Percentiles rank a stretch among this genome's conserved stretches.
Evolutionary conservation across 2,888 invertebrate genomes (phyloP).

Genomic region (Eulithis prunata): DNA sequence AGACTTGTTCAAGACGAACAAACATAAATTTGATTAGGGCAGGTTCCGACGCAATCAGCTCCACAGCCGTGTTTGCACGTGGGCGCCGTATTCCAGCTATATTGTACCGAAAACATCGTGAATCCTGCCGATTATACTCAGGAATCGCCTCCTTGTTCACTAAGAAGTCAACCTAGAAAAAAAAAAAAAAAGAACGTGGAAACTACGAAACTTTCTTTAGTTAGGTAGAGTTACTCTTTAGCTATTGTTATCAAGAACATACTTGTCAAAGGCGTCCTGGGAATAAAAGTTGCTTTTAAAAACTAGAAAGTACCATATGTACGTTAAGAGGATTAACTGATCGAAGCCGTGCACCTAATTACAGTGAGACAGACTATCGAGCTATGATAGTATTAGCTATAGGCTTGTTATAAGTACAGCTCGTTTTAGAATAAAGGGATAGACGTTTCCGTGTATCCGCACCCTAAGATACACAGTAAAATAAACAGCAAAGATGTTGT

Average conservation of each 20-base stretch:
- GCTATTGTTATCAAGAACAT: no score
- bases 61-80: slow-evolving; percentile 60
- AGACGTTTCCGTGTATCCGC: slow-evolving; percentile 13
- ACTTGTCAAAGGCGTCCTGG: no score
- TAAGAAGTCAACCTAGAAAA: not conserved
- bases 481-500: slow-evolving; percentile 27
- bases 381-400: not conserved
- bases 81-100: slow-evolving; percentile 26
- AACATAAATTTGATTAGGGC: slow-evolving; percentile 81
- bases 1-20: slow-evolving; percentile 71
- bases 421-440: slow-evolving; percentile 1
- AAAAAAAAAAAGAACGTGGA: no score
- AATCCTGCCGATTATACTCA: slow-evolving; percentile 6
- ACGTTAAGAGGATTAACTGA: no score
- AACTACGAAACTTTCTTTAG: no score
- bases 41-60: slow-evolving; percentile 76
- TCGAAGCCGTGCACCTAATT: no score
- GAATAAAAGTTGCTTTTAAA: no score
- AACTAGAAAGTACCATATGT: no score
- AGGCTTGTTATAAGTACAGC: not conserved
- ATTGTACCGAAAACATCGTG: slow-evolving; percentile 9
- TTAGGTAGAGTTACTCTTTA: no score
- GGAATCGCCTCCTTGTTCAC: not conserved
- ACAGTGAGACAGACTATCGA: no score
- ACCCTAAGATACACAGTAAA: slow-evolving; percentile 23